Evolutionary conservation across 2,113 vertebrate genomes (phyloP), one percentile per base, ranked within the genome.

Genomic region (Parotia lawesii): DNA sequence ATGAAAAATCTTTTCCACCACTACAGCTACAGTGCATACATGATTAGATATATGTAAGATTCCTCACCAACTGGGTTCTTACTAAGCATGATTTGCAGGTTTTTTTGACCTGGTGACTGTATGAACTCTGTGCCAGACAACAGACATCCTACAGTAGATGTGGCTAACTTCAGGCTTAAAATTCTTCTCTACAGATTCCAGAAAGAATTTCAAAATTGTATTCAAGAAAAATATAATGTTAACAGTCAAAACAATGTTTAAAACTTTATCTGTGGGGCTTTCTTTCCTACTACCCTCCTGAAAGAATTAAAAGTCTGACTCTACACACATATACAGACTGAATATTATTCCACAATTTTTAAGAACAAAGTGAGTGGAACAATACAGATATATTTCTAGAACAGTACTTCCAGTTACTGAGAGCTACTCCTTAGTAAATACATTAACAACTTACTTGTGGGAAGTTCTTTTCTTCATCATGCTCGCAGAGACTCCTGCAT

Each of bases 401-500:
- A 72, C 4, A 22, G 35, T 79, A 67, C 58, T 78, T 70, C 15
- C 44, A 90, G 33, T 87, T 90, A 88, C 25, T 72, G 40, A 85
- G 40, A 80, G 31, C 45, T 61, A 45, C 13, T 51, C 21, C 91
- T 79, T 37, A 90, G 51, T 35, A 88, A 86, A 35, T 84, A 67
- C 35, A 48, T 58, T 91, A 85, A 40, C 22, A 40, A 97, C 99
- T 99, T 98, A 99, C 99, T 99, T 99, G 97, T 99, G 99, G 72
- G 99, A 99, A 72, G 98, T 98, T 97, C 99, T 99, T 94, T 99
- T 99, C 98, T 99, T 99, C 99, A 99, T 99, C 98, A 99, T 99
- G 97, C 98, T 99, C 87, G 98, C 99, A 98, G 99, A 99, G 81
- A 99, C 99, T 97, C 99, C 99, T 97, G 98, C 98, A 98, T 99